These are phyloP conservation scores for Corydoras sp. DNA, from an alignment of 2,113 vertebrate species.

Conservation along the genomic window DNA sequence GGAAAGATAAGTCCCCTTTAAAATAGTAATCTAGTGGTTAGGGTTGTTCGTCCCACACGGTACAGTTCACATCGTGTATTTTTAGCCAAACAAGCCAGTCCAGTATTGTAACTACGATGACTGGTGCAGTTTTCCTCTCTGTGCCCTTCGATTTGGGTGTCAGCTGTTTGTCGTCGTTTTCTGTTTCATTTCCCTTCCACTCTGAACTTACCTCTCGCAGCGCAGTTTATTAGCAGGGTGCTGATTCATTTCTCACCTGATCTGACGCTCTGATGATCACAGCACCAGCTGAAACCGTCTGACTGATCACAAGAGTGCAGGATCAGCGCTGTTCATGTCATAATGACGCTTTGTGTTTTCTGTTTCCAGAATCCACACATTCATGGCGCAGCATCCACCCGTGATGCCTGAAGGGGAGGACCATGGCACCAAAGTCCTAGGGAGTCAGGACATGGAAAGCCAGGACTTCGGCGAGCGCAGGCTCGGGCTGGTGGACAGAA, in stretches of 20 bases:
- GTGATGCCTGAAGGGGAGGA: conserved; percentile 67
- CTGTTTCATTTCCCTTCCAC: neutral
- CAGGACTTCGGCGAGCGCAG: conserved; percentile 69
- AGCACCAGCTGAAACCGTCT: neutral
- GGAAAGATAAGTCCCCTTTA: too few species aligned
- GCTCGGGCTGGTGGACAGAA: conserved; percentile 78
- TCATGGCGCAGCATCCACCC: conserved; percentile 67
- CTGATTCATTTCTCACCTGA: neutral
- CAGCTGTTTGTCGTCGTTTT: too few species aligned
- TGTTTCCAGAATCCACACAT: conserved; percentile 55
- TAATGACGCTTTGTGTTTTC: neutral
- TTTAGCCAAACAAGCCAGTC: too few species aligned
- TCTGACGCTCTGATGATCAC: neutral
- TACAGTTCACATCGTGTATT: too few species aligned
- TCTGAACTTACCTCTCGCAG: neutral
- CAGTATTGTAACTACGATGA: too few species aligned
- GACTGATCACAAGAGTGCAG: neutral
- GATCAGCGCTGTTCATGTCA: conserved; percentile 21
- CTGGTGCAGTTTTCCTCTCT: too few species aligned
- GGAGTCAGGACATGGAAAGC: conserved; percentile 58
- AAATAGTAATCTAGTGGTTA: too few species aligned
- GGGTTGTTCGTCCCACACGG: too few species aligned
- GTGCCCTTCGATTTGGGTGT: too few species aligned
- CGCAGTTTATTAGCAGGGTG: neutral
- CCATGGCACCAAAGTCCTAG: conserved; percentile 56